A percentile compares a stretch with the other conserved stretches of the same genome.
Evolutionary conservation across 92 coral and sea anemone genomes (phyloP).

Genomic region (Metridium senile): DNA sequence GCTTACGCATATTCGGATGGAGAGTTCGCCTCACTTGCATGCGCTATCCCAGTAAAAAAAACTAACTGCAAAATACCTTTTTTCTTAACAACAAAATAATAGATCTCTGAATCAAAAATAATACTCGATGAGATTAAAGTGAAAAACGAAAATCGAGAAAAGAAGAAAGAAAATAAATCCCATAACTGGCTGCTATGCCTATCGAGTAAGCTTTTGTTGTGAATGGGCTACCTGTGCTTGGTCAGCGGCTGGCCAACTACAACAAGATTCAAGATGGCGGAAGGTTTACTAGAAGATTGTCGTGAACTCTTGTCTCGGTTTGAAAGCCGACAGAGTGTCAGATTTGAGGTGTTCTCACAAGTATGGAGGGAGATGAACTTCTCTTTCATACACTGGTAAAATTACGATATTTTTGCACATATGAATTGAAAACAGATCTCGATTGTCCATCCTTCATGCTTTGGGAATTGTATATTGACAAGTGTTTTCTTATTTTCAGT

Average conservation of each 20-base stretch:
- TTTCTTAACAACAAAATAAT: no score
- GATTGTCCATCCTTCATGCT: no score
- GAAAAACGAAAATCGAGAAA: no score
- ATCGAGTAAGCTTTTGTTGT: background rate
- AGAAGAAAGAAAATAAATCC: no score
- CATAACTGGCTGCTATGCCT: background rate
- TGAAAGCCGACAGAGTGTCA: slow-evolving; percentile 79
- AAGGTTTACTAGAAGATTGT: slow-evolving; percentile 88
- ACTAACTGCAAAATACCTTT: no score
- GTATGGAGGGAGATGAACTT: slow-evolving; percentile 96
- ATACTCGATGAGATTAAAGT: no score
- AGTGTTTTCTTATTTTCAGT: slow-evolving; percentile 28
- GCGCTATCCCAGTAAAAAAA: no score
- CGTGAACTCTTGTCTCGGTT: slow-evolving; percentile 90
- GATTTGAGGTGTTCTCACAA: slow-evolving; percentile 91
- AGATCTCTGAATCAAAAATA: no score
- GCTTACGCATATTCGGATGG: no score
- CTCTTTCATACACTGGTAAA: slow-evolving; percentile 91
- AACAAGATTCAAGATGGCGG: slow-evolving; percentile 81
- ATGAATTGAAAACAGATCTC: no score
- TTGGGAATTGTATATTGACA: no score
- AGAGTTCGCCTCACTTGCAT: no score
- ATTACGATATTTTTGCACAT: background rate
- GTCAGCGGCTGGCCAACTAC: slow-evolving; percentile 1
- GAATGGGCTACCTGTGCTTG: background rate